Evolutionary conservation across 2,888 invertebrate species (phyloP), one percentile per base, ranked within the genome.

Genomic region (Pterostichus madidus): DNA sequence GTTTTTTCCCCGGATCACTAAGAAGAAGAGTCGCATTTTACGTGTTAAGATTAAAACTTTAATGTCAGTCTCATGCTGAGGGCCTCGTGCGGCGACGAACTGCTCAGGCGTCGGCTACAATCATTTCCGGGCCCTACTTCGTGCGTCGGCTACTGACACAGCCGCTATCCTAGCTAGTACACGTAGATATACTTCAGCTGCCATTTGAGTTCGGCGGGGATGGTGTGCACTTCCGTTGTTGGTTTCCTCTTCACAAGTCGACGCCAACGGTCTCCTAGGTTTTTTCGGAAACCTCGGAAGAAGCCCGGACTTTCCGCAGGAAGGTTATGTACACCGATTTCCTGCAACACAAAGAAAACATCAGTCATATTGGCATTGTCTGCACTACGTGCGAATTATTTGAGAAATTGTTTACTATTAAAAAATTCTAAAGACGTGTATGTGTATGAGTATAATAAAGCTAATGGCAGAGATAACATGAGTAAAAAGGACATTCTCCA

Each of bases 101-200:
- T 79, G 35, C 61, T 78, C 78, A 44, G 49, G 64, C 59, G 10
- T 31, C 78, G 49, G 32, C 13, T 46, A 61, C 78, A 6, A 24
- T 78, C 35, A 78, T 61, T 61, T 53, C 64, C 61, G 78, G 46
- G 35, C 78, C 49, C 39, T 78, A 78, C 61, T 78, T 44, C 35
- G 49, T 78, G 78, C 46, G 39, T 73, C 2, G 24, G 1, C 71
- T 15, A 11, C 56, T 44, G 35, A 39, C 1, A 39, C 39, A 31
- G 11, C 17, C 35, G 39, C 61, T 24, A 15, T 39, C 31, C 64
- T 44, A n/a, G n/a, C n/a, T n/a, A 96, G 91, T 96, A 96, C 89
- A 96, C 96, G 91, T 96, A 96, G 89, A 96, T 96, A 89, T 96
- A 95, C 91, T 96, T 96, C 86, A 96, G 93, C 91, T 96, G 96